These are phyloP conservation scores for Frieseomelitta varia DNA, from an alignment of 1,140 invertebrate genomes.

Conservation along the genomic window DNA sequence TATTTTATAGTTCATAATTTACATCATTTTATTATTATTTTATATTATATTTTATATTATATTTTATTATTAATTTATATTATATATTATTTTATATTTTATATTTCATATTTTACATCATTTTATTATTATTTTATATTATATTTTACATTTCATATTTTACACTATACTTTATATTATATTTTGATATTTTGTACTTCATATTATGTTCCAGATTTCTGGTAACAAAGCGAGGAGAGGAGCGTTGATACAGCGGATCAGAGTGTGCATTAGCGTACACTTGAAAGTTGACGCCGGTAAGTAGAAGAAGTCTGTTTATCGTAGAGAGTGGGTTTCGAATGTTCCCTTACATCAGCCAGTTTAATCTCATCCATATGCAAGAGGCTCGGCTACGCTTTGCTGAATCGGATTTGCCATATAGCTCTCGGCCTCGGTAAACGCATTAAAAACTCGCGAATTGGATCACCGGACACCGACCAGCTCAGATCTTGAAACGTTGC, in stretches of 20 bases:
- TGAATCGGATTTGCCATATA: conserved; percentile 26
- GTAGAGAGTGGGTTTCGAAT: background rate
- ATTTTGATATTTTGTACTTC: too few relatives aligned
- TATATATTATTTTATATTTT: too few relatives aligned
- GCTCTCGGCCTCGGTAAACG: conserved; percentile 14
- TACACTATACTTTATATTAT: too few relatives aligned
- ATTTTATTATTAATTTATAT: too few relatives aligned
- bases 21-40: too few relatives aligned
- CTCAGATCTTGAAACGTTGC: too few relatives aligned
- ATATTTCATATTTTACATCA: too few relatives aligned
- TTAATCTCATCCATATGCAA: conserved; percentile 48
- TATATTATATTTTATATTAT: too few relatives aligned
- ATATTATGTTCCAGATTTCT: background rate
- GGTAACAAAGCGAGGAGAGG: background rate
- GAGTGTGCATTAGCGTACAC: background rate
- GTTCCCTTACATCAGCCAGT: conserved; percentile 31
- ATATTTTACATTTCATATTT: too few relatives aligned
- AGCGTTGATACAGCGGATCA: too few relatives aligned
- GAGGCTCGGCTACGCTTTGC: background rate
- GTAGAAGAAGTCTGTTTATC: conserved; percentile 3
- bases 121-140: too few relatives aligned
- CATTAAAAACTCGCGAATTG: conserved; percentile 23
- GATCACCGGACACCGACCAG: background rate
- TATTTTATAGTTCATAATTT: too few relatives aligned
- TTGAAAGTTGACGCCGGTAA: background rate